Base-by-base conservation (phyloP, 2,888 invertebrate genomes). In the Troilus luridus region DNA sequence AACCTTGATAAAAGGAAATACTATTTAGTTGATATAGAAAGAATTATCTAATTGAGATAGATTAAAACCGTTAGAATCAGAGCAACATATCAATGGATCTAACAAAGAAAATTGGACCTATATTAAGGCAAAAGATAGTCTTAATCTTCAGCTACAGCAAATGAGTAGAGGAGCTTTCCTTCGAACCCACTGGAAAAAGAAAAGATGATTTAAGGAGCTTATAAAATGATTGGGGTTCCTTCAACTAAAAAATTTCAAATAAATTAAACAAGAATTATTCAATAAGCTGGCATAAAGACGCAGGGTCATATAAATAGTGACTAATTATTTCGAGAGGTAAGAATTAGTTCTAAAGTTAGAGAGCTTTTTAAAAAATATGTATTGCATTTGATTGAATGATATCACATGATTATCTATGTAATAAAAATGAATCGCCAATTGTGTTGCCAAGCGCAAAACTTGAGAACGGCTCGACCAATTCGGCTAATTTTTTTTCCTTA, bases 101-200 rank as follows among this genome's bases (percentile, higher is more conserved):
- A 64, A 64, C 64, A 64, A 64, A 64, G 64, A n/a, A 64, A 64
- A 64, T 64, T n/a, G n/a, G 64, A 64, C 64, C 64, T n/a, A 64
- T n/a, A 64, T 64, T 64, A n/a, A 64, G 64, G n/a, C n/a, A 64
- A n/a, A 64, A 64, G 64, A 64, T n/a, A 64, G n/a, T n/a, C 64
- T 64, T 64, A 64, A 64, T 64, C 64, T n/a, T 64, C n/a, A 64
- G 10, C n/a, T 64, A 9, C 10, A 64, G n/a, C n/a, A 64, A n/a
- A 64, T 64, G n/a, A 64, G n/a, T n/a, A 10, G 64, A 64, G 64
- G 64, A 64, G n/a, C n/a, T n/a, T n/a, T n/a, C n/a, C n/a, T n/a
- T n/a, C n/a, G n/a, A 6, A 64, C 11, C n/a, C n/a, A 64, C n/a
- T 64, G 64, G 1, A n/a, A 62, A 21, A 62, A 62, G 7, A 62